Percentiles rank a stretch among this genome's conserved stretches.
Conservation (phyloP, 2,797 vertebrate species). For the Cryptoblepharus egeriae region DNA sequence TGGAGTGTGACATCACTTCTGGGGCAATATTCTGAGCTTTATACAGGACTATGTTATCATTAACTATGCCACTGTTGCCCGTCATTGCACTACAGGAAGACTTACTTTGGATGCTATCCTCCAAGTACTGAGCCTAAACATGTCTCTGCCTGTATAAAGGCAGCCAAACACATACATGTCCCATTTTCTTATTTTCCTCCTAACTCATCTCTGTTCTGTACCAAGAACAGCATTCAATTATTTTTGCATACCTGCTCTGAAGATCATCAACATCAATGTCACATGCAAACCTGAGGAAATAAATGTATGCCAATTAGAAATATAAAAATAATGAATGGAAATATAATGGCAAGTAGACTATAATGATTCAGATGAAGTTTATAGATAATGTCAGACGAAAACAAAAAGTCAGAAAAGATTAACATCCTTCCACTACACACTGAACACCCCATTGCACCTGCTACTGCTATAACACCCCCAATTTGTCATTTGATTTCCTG, state of each 20-base stretch:
- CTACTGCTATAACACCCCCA: neutral
- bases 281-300: slow-evolving; percentile 62
- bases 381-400: neutral
- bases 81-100: too few relatives aligned
- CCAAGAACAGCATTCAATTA: neutral
- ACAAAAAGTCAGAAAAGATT: neutral
- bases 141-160: neutral
- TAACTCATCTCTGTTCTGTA: neutral
- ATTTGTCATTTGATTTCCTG: too few relatives aligned
- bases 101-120: neutral
- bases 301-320: slow-evolving; percentile 39
- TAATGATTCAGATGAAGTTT: neutral
- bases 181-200: neutral
- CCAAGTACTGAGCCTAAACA: neutral
- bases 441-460: too few relatives aligned
- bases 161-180: neutral
- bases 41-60: too few relatives aligned
- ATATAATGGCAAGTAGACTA: neutral
- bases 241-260: slow-evolving; percentile 67
- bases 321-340: slow-evolving; percentile 1
- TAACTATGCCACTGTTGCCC: too few relatives aligned
- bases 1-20: too few relatives aligned
- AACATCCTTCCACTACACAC: neutral
- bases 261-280: slow-evolving; percentile 66
- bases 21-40: too few relatives aligned